phyloP scores from a whole-genome alignment of 1,140 invertebrate genomes.

The Drosophila ananassae region DNA sequence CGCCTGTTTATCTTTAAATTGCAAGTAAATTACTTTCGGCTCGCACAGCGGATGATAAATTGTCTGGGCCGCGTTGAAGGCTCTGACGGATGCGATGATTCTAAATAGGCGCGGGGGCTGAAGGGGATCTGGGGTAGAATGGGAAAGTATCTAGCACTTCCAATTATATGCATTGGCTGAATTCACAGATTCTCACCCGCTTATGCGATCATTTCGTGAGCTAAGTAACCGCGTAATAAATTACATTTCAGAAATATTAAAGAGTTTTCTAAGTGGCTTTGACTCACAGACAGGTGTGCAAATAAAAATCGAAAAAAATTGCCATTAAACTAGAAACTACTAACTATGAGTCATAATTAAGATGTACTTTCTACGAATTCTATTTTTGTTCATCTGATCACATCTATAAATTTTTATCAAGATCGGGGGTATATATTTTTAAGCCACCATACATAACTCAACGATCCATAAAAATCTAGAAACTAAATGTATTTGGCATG shows the following conservation, averaged over 20 bases:
- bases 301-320: neutral
- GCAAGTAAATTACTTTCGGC: constrained; percentile 82
- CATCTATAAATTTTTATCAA: no score
- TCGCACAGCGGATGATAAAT: constrained; percentile 76
- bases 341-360: neutral
- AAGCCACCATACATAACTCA: no score
- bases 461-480: no score
- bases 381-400: no score
- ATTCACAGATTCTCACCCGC: constrained; percentile 41
- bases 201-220: constrained; percentile 31
- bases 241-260: constrained; percentile 23
- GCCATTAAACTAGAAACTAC: neutral
- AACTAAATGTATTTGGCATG: no score
- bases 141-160: constrained; percentile 38
- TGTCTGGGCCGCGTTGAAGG: constrained; percentile 71
- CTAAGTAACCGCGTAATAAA: constrained; percentile 34
- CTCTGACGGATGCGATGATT: constrained; percentile 71
- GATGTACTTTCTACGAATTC: constrained; percentile 32
- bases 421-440: no score
- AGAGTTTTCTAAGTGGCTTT: neutral
- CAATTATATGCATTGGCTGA: constrained; percentile 33
- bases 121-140: neutral
- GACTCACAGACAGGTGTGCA: constrained; percentile 12
- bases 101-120: constrained; percentile 2
- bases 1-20: constrained; percentile 83